Conservation (phyloP, 2,797 vertebrate genomes). For the Chrysocyon brachyurus region DNA sequence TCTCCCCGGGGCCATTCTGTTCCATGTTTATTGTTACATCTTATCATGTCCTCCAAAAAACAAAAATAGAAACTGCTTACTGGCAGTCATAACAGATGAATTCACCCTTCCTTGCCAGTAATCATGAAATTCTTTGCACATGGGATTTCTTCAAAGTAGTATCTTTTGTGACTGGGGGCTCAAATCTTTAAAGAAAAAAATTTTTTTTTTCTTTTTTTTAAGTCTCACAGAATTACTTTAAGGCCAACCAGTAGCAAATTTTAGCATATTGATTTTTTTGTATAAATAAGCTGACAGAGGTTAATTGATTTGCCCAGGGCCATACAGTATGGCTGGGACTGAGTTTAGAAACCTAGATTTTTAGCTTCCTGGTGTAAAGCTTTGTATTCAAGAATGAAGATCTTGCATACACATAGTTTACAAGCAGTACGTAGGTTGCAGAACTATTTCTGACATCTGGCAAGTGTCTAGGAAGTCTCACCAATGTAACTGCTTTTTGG, state of each 20-base stretch:
- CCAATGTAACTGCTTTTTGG: background rate
- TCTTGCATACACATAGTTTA: background rate
- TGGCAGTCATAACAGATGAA: conserved; percentile 56
- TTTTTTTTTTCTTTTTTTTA: conserved; percentile 34
- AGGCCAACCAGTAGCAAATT: background rate
- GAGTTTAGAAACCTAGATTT: conserved; percentile 39
- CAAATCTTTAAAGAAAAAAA: background rate
- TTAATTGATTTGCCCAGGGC: background rate
- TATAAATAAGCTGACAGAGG: conserved; percentile 34
- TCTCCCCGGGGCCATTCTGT: conserved; percentile 44
- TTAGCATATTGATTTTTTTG: conserved; percentile 40
- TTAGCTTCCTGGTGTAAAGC: background rate
- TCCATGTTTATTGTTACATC: conserved; percentile 60
- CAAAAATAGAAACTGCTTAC: conserved; percentile 65
- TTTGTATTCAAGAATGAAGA: background rate
- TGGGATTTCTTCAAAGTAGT: conserved; percentile 53
- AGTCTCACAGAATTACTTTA: conserved; percentile 4
- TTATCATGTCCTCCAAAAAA: conserved; percentile 51
- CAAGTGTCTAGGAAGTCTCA: background rate
- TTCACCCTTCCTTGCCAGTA: conserved; percentile 67
- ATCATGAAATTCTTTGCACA: conserved; percentile 67
- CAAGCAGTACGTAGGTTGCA: background rate
- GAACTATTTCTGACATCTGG: background rate
- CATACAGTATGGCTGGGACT: background rate
- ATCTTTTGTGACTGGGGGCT: background rate